Percentiles rank a stretch among this genome's conserved stretches.
phyloP scores from a whole-genome alignment of 2,888 invertebrate genomes.

The Callyntrura guangdongensis region DNA sequence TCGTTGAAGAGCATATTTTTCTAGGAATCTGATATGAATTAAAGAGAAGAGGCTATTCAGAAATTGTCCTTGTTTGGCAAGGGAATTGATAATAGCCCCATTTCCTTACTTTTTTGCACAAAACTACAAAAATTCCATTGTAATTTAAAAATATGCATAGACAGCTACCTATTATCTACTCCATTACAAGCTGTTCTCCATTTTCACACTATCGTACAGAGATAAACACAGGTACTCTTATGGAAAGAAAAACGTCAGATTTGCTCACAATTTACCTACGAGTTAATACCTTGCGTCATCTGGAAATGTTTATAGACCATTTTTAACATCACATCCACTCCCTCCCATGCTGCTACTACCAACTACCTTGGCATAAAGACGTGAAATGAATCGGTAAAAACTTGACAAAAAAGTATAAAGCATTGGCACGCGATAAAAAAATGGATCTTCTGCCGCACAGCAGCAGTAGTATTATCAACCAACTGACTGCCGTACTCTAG shows the following conservation, averaged over 20 bases:
- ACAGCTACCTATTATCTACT: background rate
- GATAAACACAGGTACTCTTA: constrained; percentile 3
- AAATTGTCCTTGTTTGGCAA: background rate
- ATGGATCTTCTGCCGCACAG: constrained; percentile 26
- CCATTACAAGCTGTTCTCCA: background rate
- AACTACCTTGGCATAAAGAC: constrained; percentile 65
- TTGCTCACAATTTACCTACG: too few relatives aligned
- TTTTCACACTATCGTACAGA: background rate
- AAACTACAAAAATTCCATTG: background rate
- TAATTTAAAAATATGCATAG: background rate
- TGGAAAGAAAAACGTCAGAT: background rate
- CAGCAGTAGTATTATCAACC: background rate
- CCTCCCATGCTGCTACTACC: background rate
- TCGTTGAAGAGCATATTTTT: background rate
- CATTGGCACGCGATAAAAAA: constrained; percentile 62
- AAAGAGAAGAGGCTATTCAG: too few relatives aligned
- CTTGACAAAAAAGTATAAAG: constrained; percentile 59
- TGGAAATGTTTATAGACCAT: background rate
- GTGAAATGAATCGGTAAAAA: constrained; percentile 71
- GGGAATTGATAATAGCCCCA: too few relatives aligned
- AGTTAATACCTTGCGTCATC: constrained; percentile 2
- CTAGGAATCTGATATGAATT: too few relatives aligned
- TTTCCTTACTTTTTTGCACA: background rate
- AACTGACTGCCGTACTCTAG: background rate
- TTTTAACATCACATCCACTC: background rate